Evolutionary conservation across 2,888 invertebrate species (phyloP).

Genomic region (Nymphalis urticae): DNA sequence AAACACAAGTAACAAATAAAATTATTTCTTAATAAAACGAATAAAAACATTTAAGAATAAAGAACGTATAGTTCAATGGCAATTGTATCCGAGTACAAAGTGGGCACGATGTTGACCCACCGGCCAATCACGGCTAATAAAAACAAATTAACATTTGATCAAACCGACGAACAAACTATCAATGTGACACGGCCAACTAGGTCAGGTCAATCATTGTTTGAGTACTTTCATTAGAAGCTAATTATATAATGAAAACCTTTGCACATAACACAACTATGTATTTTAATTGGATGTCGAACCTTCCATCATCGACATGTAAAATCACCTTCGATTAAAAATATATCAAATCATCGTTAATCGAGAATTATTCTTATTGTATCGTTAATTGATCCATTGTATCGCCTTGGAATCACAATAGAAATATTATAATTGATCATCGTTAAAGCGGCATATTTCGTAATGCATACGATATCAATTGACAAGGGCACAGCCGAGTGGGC

Average conservation of each 20-base stretch:
- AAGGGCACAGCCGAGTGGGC: conserved; percentile 59
- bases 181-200: conserved; percentile 40
- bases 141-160: conserved; percentile 69
- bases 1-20: neutral
- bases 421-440: conserved; percentile 59
- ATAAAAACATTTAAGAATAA: conserved; percentile 30
- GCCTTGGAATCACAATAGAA: conserved; percentile 57
- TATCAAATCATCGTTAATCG: conserved; percentile 9
- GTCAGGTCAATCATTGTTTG: conserved; percentile 40
- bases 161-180: conserved; percentile 52
- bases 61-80: conserved; percentile 53
- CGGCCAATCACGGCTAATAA: conserved; percentile 74
- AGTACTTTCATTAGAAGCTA: conserved; percentile 19
- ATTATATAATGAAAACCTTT: conserved; percentile 17
- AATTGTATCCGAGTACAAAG: conserved; percentile 44
- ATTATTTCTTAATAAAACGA: conserved; percentile 2
- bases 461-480: conserved; percentile 52
- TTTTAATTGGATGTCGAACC: neutral
- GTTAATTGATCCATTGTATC: conserved; percentile 46
- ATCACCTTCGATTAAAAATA: conserved; percentile 15
- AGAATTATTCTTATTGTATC: conserved; percentile 29
- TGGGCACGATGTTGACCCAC: conserved; percentile 59
- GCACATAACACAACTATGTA: neutral
- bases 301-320: neutral
- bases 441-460: conserved; percentile 62